Evolutionary conservation across 1,140 invertebrate genomes (phyloP), one percentile per base, ranked within the genome.

Genomic region (Drosophila lacteicornis): DNA sequence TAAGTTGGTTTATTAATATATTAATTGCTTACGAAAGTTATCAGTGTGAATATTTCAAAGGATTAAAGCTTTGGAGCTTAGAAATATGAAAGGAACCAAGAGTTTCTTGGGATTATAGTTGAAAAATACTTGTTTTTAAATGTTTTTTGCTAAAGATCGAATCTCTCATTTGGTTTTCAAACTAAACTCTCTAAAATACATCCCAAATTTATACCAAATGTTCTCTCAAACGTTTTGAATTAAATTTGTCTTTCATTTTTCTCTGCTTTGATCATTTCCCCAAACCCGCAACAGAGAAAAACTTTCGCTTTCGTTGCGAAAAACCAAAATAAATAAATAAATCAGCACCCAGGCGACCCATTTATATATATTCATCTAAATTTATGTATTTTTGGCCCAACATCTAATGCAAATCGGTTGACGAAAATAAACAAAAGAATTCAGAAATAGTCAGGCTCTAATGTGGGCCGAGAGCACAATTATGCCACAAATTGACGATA

Each of bases 231-330:
- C 13, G 0, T 30, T 30, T 30, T 63, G 3, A 30, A 68, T 22
- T 42, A 19, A 42, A 19, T n/a, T 15, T 42, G 13, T 13, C 15
- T 43, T 55, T n/a, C 7, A 15, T 45, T 3, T n/a, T 30, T 45
- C 30, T 45, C 45, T 46, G 4, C 25, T 40, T 22, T 53, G 19
- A 49, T 62, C n/a, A 25, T 30, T 50, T 65, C n/a, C 40, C 25
- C 61, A 55, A 15, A 15, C 8, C 38, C 38, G 30, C 22, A 15
- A 43, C 42, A 76, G 36, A 53, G 47, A 67, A 76, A 38, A 50
- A 87, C 83, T 87, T 87, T 87, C 84, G 65, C 65, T 87, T 87
- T 87, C 73, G 69, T 30, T 63, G 42, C 33, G 45, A 60, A 69
- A 43, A 57, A n/a, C 30, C 55, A 51, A 58, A 57, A 77, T 42